A percentile compares a stretch with the other conserved stretches of the same genome.
Conservation (phyloP, 35 echinoderm and acorn worm species). For the Ophioderma brevispina region DNA sequence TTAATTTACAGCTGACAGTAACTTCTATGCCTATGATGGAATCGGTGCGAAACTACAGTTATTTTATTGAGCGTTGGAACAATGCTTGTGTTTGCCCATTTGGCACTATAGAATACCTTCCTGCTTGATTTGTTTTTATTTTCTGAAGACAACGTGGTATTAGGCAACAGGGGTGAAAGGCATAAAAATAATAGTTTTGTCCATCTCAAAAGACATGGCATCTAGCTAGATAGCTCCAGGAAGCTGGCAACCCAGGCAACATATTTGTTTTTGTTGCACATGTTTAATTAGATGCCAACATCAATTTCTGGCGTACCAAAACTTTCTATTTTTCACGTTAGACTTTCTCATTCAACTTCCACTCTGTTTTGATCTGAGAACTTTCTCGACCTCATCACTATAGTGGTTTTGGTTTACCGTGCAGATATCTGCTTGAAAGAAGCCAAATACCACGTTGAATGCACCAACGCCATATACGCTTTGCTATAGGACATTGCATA, state of each 20-base stretch:
- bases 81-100: conserved; percentile 39
- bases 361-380: conserved; percentile 58
- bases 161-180: conserved; percentile 47
- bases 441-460: conserved; percentile 25
- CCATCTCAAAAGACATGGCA: conserved; percentile 38
- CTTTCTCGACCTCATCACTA: conserved; percentile 27
- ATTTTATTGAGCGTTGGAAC: conserved; percentile 24
- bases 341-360: too few species aligned
- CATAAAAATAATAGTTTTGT: conserved; percentile 14
- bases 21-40: neutral
- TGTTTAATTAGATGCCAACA: conserved; percentile 28
- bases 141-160: conserved; percentile 27
- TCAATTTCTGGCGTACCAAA: conserved; percentile 34
- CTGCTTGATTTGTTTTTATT: conserved; percentile 11
- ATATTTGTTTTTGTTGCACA: conserved; percentile 8
- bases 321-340: neutral
- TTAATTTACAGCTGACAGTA: neutral
- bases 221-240: conserved; percentile 21
- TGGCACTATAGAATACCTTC: conserved; percentile 23
- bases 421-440: conserved; percentile 22
- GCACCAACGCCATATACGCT: conserved; percentile 52
- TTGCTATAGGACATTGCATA: conserved; percentile 18
- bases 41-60: conserved; percentile 8
- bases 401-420: conserved; percentile 29
- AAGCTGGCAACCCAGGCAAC: conserved; percentile 27